Evolutionary conservation across 2,113 vertebrate genomes (phyloP).

Genomic region (Maccullochella peelii): DNA sequence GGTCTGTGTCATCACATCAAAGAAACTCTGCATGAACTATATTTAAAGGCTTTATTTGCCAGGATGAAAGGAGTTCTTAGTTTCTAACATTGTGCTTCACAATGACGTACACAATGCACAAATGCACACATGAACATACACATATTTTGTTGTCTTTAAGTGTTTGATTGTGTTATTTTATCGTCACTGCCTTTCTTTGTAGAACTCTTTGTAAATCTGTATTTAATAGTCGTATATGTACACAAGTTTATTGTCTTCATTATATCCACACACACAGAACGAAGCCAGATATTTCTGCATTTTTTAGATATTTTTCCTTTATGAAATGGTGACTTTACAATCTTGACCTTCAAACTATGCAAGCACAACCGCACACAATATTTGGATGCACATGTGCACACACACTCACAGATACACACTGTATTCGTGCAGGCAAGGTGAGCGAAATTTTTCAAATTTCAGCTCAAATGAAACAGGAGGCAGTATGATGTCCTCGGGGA

Average conservation of each 20-base stretch:
- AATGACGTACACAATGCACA: background rate
- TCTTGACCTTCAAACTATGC: conserved; percentile 12
- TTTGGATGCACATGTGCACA: background rate
- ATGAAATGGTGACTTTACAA: conserved; percentile 6
- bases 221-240: background rate
- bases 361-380: background rate
- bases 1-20: background rate
- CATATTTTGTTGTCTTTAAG: background rate
- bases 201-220: background rate
- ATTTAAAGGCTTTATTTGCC: background rate
- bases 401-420: background rate
- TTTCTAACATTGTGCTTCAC: background rate
- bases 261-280: background rate
- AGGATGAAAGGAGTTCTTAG: background rate
- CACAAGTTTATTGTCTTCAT: background rate
- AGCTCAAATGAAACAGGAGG: conserved; percentile 40
- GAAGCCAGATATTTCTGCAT: background rate
- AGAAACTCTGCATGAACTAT: background rate
- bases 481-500: conserved; percentile 34
- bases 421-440: background rate
- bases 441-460: conserved; percentile 38
- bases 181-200: background rate
- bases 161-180: background rate
- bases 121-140: background rate
- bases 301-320: background rate